Percentiles rank a stretch among this genome's conserved stretches.
Conservation (phyloP, 1,140 invertebrate genomes). For the Drosophila willistoni region DNA sequence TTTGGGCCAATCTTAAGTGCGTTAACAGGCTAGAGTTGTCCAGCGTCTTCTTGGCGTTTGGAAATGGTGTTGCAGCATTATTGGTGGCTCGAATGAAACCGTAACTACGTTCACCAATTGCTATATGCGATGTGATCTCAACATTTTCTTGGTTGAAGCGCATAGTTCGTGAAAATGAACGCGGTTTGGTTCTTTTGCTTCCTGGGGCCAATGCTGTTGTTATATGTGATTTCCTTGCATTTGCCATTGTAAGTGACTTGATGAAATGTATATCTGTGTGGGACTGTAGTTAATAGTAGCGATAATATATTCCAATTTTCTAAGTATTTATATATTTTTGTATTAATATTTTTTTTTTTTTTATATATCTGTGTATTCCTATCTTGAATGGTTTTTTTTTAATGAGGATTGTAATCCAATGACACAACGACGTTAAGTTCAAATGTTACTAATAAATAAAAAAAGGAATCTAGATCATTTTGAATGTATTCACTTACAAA, state of each 20-base stretch:
- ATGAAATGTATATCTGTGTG: not conserved
- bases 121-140: not conserved
- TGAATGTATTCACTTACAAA: too few relatives aligned
- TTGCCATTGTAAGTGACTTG: not conserved
- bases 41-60: not conserved
- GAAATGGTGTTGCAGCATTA: not conserved
- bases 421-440: not conserved
- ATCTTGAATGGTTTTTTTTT: not conserved
- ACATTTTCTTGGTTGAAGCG: not conserved
- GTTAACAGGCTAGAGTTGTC: not conserved
- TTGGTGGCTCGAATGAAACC: not conserved
- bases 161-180: not conserved
- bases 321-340: not conserved
- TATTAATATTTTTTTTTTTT: too few relatives aligned
- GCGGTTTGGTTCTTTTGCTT: not conserved
- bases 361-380: not conserved
- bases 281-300: not conserved
- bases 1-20: not conserved
- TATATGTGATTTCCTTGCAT: not conserved
- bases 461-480: too few relatives aligned
- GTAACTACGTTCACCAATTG: not conserved
- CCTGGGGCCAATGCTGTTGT: not conserved
- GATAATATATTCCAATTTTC: not conserved
- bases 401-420: not conserved
- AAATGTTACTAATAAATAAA: too few relatives aligned